Percentiles rank a stretch among this genome's conserved stretches.
Evolutionary conservation across 2,113 vertebrate species (phyloP).

Genomic region (Larimichthys crocea): DNA sequence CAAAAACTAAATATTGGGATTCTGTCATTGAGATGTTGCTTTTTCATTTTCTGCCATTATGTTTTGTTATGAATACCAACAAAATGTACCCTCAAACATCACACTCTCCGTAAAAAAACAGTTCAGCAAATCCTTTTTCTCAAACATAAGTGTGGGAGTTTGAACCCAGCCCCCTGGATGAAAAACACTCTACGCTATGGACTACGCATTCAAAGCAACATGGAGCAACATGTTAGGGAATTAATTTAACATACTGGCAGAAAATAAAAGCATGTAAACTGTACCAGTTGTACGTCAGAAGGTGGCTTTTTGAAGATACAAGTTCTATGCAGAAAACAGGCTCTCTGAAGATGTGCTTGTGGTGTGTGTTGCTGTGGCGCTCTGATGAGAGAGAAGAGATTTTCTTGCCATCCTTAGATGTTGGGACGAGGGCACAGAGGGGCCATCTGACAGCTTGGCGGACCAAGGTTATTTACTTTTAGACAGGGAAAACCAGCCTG

Average conservation of each 20-base stretch:
- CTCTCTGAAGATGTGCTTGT: constrained; percentile 53
- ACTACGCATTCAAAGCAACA: constrained; percentile 29
- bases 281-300: constrained; percentile 36
- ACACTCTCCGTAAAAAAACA: constrained; percentile 14
- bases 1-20: constrained; percentile 44
- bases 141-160: constrained; percentile 27
- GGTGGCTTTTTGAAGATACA: constrained; percentile 63
- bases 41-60: constrained; percentile 8
- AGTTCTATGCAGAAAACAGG: constrained; percentile 32
- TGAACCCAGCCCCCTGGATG: constrained; percentile 33
- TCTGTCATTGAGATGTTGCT: constrained; percentile 35
- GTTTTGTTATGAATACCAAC: constrained; percentile 34
- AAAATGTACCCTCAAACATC: not conserved
- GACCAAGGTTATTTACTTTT: constrained; percentile 80
- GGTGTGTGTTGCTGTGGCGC: constrained; percentile 32
- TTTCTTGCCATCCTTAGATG: constrained; percentile 63
- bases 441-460: constrained; percentile 74
- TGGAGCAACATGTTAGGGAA: constrained; percentile 22
- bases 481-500: constrained; percentile 66
- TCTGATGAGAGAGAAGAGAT: constrained; percentile 59
- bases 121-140: constrained; percentile 24
- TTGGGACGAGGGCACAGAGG: constrained; percentile 62
- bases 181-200: constrained; percentile 26
- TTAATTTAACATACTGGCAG: constrained; percentile 42
- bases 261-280: constrained; percentile 50